Evolutionary conservation across 1,140 invertebrate species (phyloP).

Genomic region (Nilaparvata lugens): DNA sequence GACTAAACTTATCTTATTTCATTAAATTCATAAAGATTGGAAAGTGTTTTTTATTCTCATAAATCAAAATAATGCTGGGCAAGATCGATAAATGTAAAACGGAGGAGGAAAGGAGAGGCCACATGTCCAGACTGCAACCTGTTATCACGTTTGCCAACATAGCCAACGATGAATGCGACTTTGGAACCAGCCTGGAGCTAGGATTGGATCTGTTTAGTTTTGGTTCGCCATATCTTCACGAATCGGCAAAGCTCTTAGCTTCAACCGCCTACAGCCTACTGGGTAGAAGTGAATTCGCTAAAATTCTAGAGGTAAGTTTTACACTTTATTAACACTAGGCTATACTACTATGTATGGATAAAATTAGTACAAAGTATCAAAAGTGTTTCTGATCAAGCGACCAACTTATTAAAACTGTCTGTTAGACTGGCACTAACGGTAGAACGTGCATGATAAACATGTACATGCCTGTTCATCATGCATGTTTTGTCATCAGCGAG

Average conservation of each 20-base stretch:
- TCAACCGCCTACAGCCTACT: slow-evolving; percentile 70
- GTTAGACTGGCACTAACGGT: background rate
- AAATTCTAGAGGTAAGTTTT: slow-evolving; percentile 52
- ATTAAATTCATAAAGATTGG: too few relatives aligned
- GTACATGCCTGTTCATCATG: too few relatives aligned
- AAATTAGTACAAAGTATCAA: background rate
- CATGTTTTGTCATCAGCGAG: too few relatives aligned
- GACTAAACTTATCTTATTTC: too few relatives aligned
- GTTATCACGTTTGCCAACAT: slow-evolving; percentile 72
- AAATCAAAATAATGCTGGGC: too few relatives aligned
- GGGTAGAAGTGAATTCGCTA: slow-evolving; percentile 56
- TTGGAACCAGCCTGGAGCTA: slow-evolving; percentile 82
- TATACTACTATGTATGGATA: background rate
- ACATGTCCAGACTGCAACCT: slow-evolving; percentile 55
- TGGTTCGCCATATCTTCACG: slow-evolving; percentile 58
- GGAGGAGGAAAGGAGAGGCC: slow-evolving; percentile 46
- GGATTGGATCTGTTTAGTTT: slow-evolving; percentile 76
- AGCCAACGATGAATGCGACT: slow-evolving; percentile 89
- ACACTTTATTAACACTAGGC: background rate
- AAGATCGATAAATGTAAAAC: slow-evolving; percentile 46
- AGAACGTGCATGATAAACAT: too few relatives aligned
- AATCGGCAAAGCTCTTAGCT: slow-evolving; percentile 51
- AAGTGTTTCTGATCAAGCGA: background rate
- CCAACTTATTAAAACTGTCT: background rate
- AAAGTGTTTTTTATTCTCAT: too few relatives aligned